Conservation (phyloP, 2,113 vertebrate genomes). For the Ellobius talpinus region DNA sequence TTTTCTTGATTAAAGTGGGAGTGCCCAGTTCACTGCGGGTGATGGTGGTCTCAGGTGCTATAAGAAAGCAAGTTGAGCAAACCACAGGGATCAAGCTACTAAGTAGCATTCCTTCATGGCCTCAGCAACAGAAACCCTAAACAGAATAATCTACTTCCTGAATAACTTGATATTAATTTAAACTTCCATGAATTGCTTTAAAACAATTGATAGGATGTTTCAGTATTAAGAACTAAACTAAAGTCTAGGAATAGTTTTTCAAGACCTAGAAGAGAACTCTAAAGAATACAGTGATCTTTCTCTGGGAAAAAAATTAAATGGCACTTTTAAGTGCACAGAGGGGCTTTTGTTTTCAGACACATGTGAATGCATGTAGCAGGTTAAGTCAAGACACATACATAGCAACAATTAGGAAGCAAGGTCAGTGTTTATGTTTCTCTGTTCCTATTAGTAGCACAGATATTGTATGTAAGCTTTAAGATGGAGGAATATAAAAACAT, state of each 20-base stretch:
- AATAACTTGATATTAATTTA: background rate
- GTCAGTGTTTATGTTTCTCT: background rate
- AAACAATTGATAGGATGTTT: slow-evolving; percentile 3
- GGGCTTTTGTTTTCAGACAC: background rate
- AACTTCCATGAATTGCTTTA: background rate
- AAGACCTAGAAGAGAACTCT: background rate
- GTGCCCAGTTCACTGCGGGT: background rate
- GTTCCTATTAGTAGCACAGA: background rate
- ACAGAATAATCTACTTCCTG: background rate
- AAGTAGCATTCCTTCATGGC: no score
- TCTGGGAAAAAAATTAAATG: background rate
- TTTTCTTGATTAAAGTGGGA: background rate
- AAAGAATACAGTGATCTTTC: background rate
- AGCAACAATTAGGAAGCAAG: background rate
- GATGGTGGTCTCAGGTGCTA: background rate
- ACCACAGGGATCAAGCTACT: background rate
- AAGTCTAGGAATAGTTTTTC: slow-evolving; percentile 38
- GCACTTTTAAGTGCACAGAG: background rate
- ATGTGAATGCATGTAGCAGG: background rate
- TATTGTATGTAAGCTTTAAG: background rate
- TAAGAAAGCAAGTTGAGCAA: background rate
- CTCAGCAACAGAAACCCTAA: background rate
- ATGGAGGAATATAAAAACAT: background rate
- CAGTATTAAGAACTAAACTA: background rate
- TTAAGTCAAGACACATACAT: background rate